phyloP scores from a whole-genome alignment of 2,888 invertebrate genomes.

The Lycaena phlaeas region DNA sequence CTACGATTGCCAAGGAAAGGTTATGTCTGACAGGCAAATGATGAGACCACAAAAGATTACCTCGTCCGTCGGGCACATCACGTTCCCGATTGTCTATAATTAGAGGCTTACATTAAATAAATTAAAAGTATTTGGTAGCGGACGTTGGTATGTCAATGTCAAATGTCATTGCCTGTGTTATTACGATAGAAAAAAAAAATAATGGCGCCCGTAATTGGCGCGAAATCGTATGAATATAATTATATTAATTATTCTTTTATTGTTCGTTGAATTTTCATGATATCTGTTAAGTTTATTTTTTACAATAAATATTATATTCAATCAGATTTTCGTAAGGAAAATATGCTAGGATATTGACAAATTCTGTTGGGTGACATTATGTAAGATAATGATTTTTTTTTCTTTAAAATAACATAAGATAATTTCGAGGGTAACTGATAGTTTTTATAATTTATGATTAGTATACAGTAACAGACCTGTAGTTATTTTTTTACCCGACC shows the following conservation, averaged over 20 bases:
- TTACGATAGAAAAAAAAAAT: background rate
- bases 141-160: constrained; percentile 51
- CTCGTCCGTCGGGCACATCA: constrained; percentile 62
- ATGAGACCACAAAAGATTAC: constrained; percentile 63
- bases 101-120: constrained; percentile 62
- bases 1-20: constrained; percentile 36
- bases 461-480: too few species aligned
- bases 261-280: too few species aligned
- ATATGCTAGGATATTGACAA: too few species aligned
- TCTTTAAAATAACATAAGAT: too few species aligned
- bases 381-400: too few species aligned
- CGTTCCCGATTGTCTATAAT: constrained; percentile 59
- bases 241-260: background rate
- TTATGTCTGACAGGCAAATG: constrained; percentile 53
- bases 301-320: too few species aligned
- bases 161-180: constrained; percentile 13
- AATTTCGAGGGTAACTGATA: too few species aligned
- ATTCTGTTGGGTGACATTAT: too few species aligned
- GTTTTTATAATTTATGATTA: too few species aligned
- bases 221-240: background rate
- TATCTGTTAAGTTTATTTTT: too few species aligned
- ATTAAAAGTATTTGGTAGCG: constrained; percentile 40
- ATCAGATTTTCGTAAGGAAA: too few species aligned
- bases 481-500: too few species aligned
- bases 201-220: background rate